These are phyloP conservation scores for Acleris literana DNA, from an alignment of 2,888 invertebrate genomes.

Conservation along the genomic window DNA sequence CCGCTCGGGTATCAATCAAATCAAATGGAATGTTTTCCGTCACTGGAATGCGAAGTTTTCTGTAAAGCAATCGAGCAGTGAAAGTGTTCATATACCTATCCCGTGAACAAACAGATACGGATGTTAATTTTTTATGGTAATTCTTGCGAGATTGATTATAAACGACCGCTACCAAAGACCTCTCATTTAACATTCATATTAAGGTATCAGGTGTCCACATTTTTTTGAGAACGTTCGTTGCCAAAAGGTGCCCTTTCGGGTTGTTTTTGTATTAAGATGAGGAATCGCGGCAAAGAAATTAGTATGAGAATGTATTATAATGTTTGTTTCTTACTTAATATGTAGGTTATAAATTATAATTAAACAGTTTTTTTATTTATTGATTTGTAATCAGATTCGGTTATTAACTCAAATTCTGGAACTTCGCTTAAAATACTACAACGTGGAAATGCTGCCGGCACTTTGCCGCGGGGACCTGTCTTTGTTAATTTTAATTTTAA, in stretches of 20 bases:
- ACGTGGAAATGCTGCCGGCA: no score
- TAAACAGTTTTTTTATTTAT: not conserved
- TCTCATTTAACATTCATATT: constrained; percentile 27
- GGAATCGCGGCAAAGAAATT: no score
- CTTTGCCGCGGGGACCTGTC: no score
- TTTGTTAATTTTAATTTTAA: no score
- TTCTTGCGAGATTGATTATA: constrained; percentile 22
- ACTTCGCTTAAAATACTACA: no score
- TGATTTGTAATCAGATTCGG: no score
- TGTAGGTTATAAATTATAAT: not conserved
- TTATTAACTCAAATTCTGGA: no score
- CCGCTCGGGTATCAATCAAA: no score
- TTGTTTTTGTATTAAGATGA: no score
- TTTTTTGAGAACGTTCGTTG: not conserved
- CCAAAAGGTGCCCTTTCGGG: no score
- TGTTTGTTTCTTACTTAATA: not conserved
- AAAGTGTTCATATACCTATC: constrained; percentile 12
- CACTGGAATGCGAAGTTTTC: not conserved
- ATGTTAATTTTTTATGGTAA: constrained; percentile 8
- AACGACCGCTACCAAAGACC: constrained; percentile 3
- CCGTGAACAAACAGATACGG: not conserved
- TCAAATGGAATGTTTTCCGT: not conserved
- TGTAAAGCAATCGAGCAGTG: constrained; percentile 3
- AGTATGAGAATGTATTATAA: not conserved
- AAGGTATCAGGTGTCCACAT: constrained; percentile 14